These are phyloP conservation scores for Morelia viridis DNA, from an alignment of 2,797 vertebrate genomes.

Conservation along the genomic window DNA sequence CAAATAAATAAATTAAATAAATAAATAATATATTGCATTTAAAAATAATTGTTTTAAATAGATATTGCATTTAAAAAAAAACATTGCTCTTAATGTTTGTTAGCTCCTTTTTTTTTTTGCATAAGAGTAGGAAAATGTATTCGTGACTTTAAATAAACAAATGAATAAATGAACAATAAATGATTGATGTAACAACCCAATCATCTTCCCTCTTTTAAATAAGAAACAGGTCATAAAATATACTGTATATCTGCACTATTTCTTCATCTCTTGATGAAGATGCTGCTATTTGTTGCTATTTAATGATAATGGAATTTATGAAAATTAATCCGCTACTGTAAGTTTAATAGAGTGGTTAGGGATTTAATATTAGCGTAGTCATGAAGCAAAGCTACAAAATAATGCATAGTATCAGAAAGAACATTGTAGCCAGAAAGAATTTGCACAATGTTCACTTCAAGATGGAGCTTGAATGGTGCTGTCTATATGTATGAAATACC, in stretches of 20 bases:
- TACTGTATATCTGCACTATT: constrained; percentile 47
- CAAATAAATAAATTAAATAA: too few species aligned
- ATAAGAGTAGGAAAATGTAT: too few species aligned
- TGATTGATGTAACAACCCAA: too few species aligned
- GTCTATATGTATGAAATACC: constrained; percentile 20
- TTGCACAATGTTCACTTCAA: constrained; percentile 54
- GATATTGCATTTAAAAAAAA: not conserved
- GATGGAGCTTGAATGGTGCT: constrained; percentile 61
- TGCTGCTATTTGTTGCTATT: constrained; percentile 39
- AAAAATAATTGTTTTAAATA: too few species aligned
- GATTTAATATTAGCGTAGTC: constrained; percentile 52
- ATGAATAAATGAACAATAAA: too few species aligned
- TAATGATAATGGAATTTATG: constrained; percentile 53
- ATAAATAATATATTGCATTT: too few species aligned
- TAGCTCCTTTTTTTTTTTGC: too few species aligned
- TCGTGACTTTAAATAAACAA: not conserved
- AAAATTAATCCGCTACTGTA: constrained; percentile 55
- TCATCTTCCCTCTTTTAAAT: constrained; percentile 30
- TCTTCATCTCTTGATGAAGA: constrained; percentile 46
- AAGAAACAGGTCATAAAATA: constrained; percentile 30
- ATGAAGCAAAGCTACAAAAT: constrained; percentile 48
- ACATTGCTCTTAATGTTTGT: not conserved
- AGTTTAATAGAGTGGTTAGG: constrained; percentile 46
- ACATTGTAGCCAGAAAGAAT: constrained; percentile 55
- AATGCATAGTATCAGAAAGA: constrained; percentile 36